Percentiles rank a stretch among this genome's conserved stretches.
Evolutionary conservation across 2,888 invertebrate genomes (phyloP).

Genomic region (Cephus spinipes): DNA sequence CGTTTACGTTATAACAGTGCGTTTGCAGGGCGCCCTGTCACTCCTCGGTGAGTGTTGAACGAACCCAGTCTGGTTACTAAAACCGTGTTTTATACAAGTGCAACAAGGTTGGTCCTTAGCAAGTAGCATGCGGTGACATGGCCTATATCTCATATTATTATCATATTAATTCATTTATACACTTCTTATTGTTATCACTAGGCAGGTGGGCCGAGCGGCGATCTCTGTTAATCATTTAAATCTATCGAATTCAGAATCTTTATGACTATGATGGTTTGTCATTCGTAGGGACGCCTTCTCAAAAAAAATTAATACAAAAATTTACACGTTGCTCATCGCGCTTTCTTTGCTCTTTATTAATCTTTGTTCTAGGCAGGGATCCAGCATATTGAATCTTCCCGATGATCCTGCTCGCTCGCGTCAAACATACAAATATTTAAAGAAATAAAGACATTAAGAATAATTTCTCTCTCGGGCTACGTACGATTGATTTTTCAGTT

Average conservation of each 20-base stretch:
- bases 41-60: conserved; percentile 65
- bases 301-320: not conserved
- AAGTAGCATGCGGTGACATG: conserved; percentile 67
- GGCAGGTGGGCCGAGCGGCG: conserved; percentile 57
- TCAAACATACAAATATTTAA: not conserved
- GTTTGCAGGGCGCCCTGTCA: conserved; percentile 65
- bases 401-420: not conserved
- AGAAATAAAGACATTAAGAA: no score
- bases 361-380: not conserved
- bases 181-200: conserved; percentile 48
- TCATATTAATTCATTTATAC: conserved; percentile 22
- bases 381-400: not conserved
- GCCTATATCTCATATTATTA: conserved; percentile 53
- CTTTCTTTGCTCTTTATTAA: no score
- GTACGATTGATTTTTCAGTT: not conserved
- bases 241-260: not conserved
- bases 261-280: not conserved
- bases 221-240: conserved; percentile 26
- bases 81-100: conserved; percentile 66
- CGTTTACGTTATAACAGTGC: conserved; percentile 64
- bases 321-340: no score
- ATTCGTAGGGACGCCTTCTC: no score
- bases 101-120: conserved; percentile 67
- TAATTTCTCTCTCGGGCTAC: not conserved
- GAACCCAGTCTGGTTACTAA: conserved; percentile 66